Conservation (phyloP, 2,888 invertebrate genomes). For the Marasmarcha lunaedactyla region DNA sequence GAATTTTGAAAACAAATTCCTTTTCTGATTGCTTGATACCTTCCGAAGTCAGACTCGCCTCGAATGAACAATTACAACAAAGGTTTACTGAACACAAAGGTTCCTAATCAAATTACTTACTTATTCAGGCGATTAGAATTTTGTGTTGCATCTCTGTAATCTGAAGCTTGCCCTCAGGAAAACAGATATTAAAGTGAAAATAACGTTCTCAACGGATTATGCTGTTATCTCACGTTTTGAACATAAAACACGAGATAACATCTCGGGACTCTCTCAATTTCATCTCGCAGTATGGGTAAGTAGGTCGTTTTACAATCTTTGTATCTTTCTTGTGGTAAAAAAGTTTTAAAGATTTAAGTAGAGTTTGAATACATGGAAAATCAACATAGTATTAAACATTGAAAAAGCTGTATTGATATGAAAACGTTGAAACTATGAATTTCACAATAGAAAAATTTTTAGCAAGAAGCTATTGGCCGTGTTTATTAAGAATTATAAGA, state of each 20-base stretch:
- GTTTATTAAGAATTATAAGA: no score
- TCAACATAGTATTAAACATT: no score
- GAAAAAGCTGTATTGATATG: no score
- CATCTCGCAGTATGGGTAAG: background rate
- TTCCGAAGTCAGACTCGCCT: background rate
- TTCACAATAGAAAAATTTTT: no score
- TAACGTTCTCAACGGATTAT: background rate
- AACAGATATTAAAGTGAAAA: background rate
- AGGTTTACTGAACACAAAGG: background rate
- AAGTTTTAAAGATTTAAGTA: no score
- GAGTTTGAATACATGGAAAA: no score
- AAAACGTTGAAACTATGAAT: no score
- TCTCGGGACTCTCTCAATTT: background rate
- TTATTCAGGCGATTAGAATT: background rate
- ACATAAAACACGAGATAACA: background rate
- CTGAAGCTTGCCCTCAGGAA: background rate
- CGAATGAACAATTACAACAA: background rate
- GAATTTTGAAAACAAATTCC: no score
- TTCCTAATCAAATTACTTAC: background rate
- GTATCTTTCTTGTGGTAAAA: no score
- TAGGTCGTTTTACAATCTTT: no score
- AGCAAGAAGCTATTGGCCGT: no score
- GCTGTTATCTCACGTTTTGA: background rate
- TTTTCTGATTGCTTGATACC: background rate
- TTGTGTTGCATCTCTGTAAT: background rate